phyloP scores from a whole-genome alignment of 2,797 vertebrate genomes.

The Decapterus maruadsi region DNA sequence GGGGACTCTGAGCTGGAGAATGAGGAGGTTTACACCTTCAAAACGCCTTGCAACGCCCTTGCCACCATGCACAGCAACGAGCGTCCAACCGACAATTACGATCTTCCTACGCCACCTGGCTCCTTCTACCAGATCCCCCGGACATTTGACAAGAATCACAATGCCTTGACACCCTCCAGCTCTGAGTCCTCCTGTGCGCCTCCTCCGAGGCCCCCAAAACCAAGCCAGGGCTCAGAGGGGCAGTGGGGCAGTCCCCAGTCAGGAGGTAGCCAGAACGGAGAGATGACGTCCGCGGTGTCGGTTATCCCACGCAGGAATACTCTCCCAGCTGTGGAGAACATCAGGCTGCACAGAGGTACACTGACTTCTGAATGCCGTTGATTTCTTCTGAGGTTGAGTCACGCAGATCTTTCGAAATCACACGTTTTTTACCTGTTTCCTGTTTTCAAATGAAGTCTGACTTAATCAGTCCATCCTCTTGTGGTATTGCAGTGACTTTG shows the following conservation, averaged over 20 bases:
- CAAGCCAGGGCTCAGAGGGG: constrained; percentile 89
- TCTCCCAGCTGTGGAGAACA: constrained; percentile 94
- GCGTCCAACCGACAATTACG: constrained; percentile 90
- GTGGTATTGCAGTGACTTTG: constrained; percentile 27
- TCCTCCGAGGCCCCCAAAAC: constrained; percentile 94
- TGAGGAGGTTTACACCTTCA: constrained; percentile 93
- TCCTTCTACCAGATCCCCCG: constrained; percentile 96
- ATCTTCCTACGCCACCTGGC: constrained; percentile 89
- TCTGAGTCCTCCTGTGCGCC: constrained; percentile 85
- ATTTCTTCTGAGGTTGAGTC: not conserved
- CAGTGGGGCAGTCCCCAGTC: constrained; percentile 92
- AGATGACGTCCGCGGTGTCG: constrained; percentile 82
- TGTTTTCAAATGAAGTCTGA: constrained; percentile 51
- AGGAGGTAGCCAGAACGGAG: constrained; percentile 85
- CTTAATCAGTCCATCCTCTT: constrained; percentile 30
- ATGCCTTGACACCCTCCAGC: constrained; percentile 88
- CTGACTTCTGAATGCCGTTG: not conserved
- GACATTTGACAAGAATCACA: constrained; percentile 98
- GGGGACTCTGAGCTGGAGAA: constrained; percentile 88
- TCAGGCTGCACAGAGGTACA: constrained; percentile 94
- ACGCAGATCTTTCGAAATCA: constrained; percentile 27
- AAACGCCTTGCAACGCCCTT: constrained; percentile 93
- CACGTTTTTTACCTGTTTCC: constrained; percentile 48
- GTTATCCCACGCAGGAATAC: constrained; percentile 97
- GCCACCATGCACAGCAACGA: constrained; percentile 87